These are phyloP conservation scores for Pseudomyrmex cubaensis DNA, from an alignment of 1,140 invertebrate genomes.

Conservation along the genomic window DNA sequence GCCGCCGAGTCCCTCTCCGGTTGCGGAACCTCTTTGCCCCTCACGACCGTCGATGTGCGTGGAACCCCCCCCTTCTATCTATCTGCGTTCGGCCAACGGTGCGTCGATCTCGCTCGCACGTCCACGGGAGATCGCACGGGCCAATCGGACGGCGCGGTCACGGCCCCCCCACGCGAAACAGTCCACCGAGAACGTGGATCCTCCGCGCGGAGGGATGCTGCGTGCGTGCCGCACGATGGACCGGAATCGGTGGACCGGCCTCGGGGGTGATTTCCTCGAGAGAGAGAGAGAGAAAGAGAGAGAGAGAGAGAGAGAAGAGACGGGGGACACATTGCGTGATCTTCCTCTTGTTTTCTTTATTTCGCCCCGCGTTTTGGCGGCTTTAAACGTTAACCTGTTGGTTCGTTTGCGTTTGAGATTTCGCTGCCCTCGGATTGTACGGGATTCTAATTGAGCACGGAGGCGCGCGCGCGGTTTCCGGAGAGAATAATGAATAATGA, in stretches of 20 bases:
- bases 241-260: conserved; percentile 36
- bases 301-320: no score
- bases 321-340: neutral
- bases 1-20: conserved; percentile 76
- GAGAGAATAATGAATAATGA: neutral
- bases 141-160: conserved; percentile 67
- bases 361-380: conserved; percentile 9
- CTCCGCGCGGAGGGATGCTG: conserved; percentile 68
- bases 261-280: conserved; percentile 45
- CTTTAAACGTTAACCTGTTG: conserved; percentile 53
- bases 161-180: conserved; percentile 60
- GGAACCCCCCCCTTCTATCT: conserved; percentile 52
- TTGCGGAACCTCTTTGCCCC: conserved; percentile 67
- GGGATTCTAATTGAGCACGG: conserved; percentile 6
- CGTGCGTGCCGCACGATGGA: conserved; percentile 59
- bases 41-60: conserved; percentile 70
- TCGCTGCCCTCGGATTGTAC: conserved; percentile 4
- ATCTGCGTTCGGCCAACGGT: conserved; percentile 62
- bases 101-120: conserved; percentile 49
- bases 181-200: conserved; percentile 61
- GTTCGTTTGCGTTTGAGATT: conserved; percentile 31
- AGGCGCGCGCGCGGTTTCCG: no score
- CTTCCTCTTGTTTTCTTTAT: conserved; percentile 24
- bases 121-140: conserved; percentile 58
- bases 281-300: neutral